These are phyloP conservation scores for Colletes gigas DNA, from an alignment of 1,140 invertebrate species.

Conservation along the genomic window DNA sequence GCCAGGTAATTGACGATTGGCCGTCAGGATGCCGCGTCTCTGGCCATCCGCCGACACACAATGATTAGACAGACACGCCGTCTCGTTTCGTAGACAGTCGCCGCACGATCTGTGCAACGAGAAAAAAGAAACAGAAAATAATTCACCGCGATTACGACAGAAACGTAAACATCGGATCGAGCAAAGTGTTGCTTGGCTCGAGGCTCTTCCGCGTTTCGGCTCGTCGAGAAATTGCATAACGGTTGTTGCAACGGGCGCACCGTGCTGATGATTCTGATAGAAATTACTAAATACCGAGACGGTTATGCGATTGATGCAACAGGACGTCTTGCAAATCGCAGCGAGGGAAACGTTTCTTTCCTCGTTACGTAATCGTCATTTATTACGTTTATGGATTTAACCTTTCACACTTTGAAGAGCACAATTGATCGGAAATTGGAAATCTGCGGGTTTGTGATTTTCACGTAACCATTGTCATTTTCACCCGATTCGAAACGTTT, in stretches of 20 bases:
- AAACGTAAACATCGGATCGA: neutral
- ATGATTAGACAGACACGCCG: slow-evolving; percentile 83
- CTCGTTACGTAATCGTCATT: too few relatives aligned
- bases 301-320: slow-evolving; percentile 12
- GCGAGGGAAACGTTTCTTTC: too few relatives aligned
- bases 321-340: neutral
- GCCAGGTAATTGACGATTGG: slow-evolving; percentile 91
- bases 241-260: slow-evolving; percentile 18
- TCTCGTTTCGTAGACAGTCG: slow-evolving; percentile 85
- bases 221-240: slow-evolving; percentile 49
- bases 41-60: slow-evolving; percentile 88
- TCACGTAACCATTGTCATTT: too few relatives aligned
- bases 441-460: too few relatives aligned
- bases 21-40: slow-evolving; percentile 86
- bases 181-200: neutral
- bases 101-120: slow-evolving; percentile 82
- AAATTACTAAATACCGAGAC: too few relatives aligned
- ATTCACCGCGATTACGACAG: neutral
- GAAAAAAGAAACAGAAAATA: neutral
- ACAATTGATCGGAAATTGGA: too few relatives aligned
- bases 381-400: too few relatives aligned
- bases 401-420: too few relatives aligned
- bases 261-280: neutral
- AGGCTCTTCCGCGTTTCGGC: slow-evolving; percentile 42
- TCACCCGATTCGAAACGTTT: too few relatives aligned